phyloP scores from a whole-genome alignment of 2,888 invertebrate species.

The Phengaris arion region DNA sequence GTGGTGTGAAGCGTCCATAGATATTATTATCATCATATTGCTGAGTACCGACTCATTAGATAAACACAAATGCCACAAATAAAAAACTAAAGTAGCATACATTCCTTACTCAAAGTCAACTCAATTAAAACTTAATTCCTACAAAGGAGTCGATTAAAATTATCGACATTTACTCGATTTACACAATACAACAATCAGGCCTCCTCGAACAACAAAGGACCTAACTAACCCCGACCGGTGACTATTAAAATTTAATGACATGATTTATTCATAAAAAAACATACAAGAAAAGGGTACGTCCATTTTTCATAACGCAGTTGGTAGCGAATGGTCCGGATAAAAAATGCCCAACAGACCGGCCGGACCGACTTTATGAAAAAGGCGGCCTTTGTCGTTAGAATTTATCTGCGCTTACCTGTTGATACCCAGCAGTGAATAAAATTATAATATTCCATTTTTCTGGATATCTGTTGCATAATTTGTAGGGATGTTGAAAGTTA shows the following conservation, averaged over 20 bases:
- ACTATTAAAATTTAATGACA: slow-evolving; percentile 80
- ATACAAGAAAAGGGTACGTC: slow-evolving; percentile 76
- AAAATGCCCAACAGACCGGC: slow-evolving; percentile 77
- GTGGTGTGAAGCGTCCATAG: no score
- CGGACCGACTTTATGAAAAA: slow-evolving; percentile 71
- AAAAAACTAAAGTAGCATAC: slow-evolving; percentile 67
- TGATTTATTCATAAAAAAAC: slow-evolving; percentile 74
- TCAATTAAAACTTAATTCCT: slow-evolving; percentile 79
- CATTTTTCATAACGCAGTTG: slow-evolving; percentile 80
- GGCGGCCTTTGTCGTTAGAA: slow-evolving; percentile 76
- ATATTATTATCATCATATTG: background rate
- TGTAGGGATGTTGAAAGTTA: slow-evolving; percentile 52
- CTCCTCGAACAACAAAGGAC: slow-evolving; percentile 73
- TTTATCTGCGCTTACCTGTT: slow-evolving; percentile 75
- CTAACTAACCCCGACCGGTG: slow-evolving; percentile 74
- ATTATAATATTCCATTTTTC: slow-evolving; percentile 77
- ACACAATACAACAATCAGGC: slow-evolving; percentile 74
- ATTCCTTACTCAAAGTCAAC: slow-evolving; percentile 59
- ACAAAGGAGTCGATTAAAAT: slow-evolving; percentile 78
- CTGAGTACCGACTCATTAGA: background rate
- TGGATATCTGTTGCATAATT: slow-evolving; percentile 71
- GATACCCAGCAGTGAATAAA: slow-evolving; percentile 73
- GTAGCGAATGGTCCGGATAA: slow-evolving; percentile 79
- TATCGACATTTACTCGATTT: slow-evolving; percentile 77
- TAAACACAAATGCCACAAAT: slow-evolving; percentile 35